Evolutionary conservation across 2,888 invertebrate species (phyloP), one percentile per base, ranked within the genome.

Genomic region (Lasioglossum oenotherae): DNA sequence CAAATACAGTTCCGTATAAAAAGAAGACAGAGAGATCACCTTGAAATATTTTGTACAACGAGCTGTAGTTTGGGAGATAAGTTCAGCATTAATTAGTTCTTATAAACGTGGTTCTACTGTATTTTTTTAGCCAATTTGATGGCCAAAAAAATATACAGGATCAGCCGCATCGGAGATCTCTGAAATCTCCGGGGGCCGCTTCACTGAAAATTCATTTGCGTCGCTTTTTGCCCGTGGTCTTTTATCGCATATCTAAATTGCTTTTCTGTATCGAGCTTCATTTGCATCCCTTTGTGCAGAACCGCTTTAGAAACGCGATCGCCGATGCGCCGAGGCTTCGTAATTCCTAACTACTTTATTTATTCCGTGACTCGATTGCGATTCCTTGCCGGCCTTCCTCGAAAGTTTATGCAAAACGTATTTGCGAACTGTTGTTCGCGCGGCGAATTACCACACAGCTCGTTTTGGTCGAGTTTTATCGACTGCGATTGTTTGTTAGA

Each of bases 201-300:
- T 67, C 35, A 23, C 4, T 10, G 27, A n/a, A 53, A 67, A 67
- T 78, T 73, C 67, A 78, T n/a, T 74, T 78, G 73, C 23, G 53
- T 2, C 23, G 27, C 76, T 44, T 27, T 76, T 64, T 46, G 41
- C 27, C 2, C 0, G n/a, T 3, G 44, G 46, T 57, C 46, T 71
- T 73, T 49, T 31, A 14, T 73, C 67, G 44, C 67, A 53, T 53
- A 73, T 73, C 57, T 64, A 82, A 74, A 78, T 67, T 82, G 81
- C 78, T 73, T 73, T 74, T 19, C n/a, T 6, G 41, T 49, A 73
- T 73, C 81, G 49, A 19, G 49, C 44, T n/a, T 78, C 78, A 78
- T 82, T 78, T 82, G 64, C 81, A 78, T 82, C 73, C 38, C 73
- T 82, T 82, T 78, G 81, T 16, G n/a, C 49, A n/a, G 12, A 35